These are phyloP conservation scores for Trichechus manatus DNA, from an alignment of 2,113 vertebrate species.

Conservation along the genomic window DNA sequence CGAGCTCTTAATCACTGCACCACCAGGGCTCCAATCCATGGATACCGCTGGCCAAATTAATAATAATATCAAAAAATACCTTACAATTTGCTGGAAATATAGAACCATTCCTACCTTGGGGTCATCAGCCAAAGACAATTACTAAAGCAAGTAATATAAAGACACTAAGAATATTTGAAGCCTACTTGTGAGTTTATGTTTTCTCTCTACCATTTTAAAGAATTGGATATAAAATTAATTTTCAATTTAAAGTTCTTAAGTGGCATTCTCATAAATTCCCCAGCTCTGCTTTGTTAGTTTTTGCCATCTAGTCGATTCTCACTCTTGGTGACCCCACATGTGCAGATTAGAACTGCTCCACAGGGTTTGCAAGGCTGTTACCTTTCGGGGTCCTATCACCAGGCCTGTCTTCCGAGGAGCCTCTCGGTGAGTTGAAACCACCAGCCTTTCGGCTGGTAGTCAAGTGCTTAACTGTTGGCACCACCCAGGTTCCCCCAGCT, in stretches of 20 bases:
- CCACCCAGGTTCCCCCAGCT: not conserved
- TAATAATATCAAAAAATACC: not conserved
- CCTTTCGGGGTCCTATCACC: not conserved
- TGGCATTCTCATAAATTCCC: not conserved
- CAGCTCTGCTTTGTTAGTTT: not conserved
- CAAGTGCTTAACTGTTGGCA: not conserved
- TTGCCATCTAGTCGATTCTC: not conserved
- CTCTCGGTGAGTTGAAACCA: not conserved
- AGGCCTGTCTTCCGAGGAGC: not conserved
- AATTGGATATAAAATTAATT: not conserved
- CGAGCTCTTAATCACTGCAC: too few relatives aligned
- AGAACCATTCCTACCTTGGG: not conserved
- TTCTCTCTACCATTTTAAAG: conserved; percentile 13
- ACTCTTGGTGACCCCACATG: not conserved
- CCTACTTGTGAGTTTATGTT: not conserved
- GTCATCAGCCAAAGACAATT: not conserved
- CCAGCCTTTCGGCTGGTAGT: not conserved
- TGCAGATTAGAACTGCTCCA: not conserved
- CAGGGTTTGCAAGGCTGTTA: not conserved
- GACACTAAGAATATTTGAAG: not conserved
- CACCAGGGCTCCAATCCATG: too few relatives aligned
- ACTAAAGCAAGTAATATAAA: not conserved
- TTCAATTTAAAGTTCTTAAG: conserved; percentile 14
- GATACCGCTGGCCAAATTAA: not conserved
- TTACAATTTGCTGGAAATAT: not conserved